phyloP scores from a whole-genome alignment of 2,113 vertebrate genomes.

The Engraulis encrasicolus region DNA sequence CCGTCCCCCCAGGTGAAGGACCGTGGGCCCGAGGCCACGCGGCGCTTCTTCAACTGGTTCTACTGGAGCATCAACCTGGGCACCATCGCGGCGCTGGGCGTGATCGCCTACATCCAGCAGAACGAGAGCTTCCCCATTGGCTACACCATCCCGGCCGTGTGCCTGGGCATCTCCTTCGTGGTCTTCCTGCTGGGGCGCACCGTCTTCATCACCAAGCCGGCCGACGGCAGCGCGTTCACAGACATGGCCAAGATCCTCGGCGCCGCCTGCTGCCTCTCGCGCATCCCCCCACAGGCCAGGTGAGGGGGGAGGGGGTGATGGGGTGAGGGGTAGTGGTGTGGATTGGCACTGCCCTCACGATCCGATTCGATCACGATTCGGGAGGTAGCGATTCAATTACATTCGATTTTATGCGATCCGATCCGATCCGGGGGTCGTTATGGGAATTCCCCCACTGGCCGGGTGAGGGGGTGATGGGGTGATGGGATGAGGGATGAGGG shows the following conservation, averaged over 20 bases:
- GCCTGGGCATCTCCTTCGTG: constrained; percentile 87
- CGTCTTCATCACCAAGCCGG: constrained; percentile 90
- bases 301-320: constrained; percentile 34
- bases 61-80: constrained; percentile 99
- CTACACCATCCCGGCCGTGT: constrained; percentile 85
- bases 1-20: constrained; percentile 98
- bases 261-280: constrained; percentile 79
- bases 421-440: too few relatives aligned
- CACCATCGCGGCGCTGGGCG: constrained; percentile 90
- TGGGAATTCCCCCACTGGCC: too few relatives aligned
- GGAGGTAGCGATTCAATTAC: too few relatives aligned
- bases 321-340: too few relatives aligned
- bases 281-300: constrained; percentile 60
- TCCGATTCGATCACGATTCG: too few relatives aligned
- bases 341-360: too few relatives aligned
- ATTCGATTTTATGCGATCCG: too few relatives aligned
- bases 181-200: constrained; percentile 87
- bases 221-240: constrained; percentile 94
- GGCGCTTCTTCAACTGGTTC: constrained; percentile 98
- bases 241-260: constrained; percentile 86
- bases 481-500: too few relatives aligned
- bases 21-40: constrained; percentile 90
- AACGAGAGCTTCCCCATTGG: constrained; percentile 85
- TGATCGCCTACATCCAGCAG: constrained; percentile 93
- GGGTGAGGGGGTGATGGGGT: too few relatives aligned